Conservation (phyloP, 2,888 invertebrate species). For the Malacosoma neustria region DNA sequence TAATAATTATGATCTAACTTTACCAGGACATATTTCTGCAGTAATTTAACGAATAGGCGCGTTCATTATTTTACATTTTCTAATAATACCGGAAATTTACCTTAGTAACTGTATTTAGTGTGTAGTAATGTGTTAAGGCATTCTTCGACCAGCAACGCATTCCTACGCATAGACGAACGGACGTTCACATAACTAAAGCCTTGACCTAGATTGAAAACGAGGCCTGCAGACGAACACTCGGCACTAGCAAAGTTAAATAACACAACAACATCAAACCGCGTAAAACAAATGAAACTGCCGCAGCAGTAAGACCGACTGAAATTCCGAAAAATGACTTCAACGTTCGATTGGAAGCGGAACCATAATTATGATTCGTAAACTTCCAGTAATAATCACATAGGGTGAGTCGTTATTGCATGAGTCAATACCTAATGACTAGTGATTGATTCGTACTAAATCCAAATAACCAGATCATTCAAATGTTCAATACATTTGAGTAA, state of each 20-base stretch:
- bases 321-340: not conserved
- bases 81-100: no score
- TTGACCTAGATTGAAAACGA: conserved; percentile 55
- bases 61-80: no score
- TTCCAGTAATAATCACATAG: not conserved
- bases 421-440: no score
- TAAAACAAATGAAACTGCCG: not conserved
- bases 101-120: conserved; percentile 18
- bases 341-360: conserved; percentile 4
- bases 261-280: conserved; percentile 14
- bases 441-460: no score
- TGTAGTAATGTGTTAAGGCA: conserved; percentile 16
- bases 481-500: no score
- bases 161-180: conserved; percentile 27
- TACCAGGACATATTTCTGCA: no score
- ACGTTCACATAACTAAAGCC: conserved; percentile 48
- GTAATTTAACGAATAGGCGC: no score
- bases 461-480: no score
- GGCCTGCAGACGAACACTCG: conserved; percentile 32
- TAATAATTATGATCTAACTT: no score
- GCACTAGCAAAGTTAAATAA: conserved; percentile 23
- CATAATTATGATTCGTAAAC: not conserved
- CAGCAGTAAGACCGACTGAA: not conserved
- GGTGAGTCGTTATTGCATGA: no score
- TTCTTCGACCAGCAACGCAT: conserved; percentile 24